Percentiles rank a stretch among this genome's conserved stretches.
phyloP scores from a whole-genome alignment of 1,140 invertebrate genomes.

The Lycorma delicatula region DNA sequence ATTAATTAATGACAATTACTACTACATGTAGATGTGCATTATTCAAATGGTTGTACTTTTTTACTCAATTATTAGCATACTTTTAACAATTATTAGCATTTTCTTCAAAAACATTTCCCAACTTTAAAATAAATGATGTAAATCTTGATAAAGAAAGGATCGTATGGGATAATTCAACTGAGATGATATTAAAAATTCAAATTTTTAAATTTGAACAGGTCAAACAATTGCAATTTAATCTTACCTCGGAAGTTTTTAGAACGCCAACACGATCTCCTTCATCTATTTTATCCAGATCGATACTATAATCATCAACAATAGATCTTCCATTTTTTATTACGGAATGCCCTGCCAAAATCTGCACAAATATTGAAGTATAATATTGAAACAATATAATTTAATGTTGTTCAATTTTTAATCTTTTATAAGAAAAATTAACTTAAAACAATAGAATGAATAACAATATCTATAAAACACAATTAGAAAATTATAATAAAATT shows the following conservation, averaged over 20 bases:
- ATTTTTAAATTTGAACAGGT: background rate
- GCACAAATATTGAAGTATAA: constrained; percentile 21
- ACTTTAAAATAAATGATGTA: background rate
- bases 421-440: background rate
- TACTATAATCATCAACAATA: constrained; percentile 74
- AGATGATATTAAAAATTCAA: constrained; percentile 1
- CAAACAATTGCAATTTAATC: constrained; percentile 14
- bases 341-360: constrained; percentile 76
- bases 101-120: constrained; percentile 6
- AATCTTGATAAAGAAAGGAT: too few relatives aligned
- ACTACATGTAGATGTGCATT: too few relatives aligned
- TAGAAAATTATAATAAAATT: constrained; percentile 15
- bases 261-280: constrained; percentile 81
- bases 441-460: background rate
- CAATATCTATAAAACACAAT: constrained; percentile 19
- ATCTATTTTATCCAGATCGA: constrained; percentile 68
- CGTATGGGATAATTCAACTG: background rate
- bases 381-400: constrained; percentile 13
- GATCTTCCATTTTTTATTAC: constrained; percentile 73
- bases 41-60: too few relatives aligned
- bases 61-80: background rate
- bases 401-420: background rate
- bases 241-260: constrained; percentile 66
- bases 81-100: constrained; percentile 10
- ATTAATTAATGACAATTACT: too few relatives aligned